A percentile compares a stretch with the other conserved stretches of the same genome.
These are phyloP conservation scores for Stictocephala bisonia DNA, from an alignment of 2,888 invertebrate species.

Conservation along the genomic window DNA sequence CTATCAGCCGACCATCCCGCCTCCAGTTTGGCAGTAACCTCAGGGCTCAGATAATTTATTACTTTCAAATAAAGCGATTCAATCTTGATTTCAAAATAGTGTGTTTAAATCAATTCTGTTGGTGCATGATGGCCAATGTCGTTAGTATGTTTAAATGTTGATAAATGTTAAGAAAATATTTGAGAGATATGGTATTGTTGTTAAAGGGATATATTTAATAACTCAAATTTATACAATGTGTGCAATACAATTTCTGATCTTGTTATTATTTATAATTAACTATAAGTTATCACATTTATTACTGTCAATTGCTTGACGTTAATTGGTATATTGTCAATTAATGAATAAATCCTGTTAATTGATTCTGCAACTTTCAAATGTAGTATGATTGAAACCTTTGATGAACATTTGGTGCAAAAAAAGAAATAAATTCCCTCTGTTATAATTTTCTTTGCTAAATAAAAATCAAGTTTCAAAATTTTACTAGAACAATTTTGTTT, in stretches of 20 bases:
- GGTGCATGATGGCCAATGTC: slow-evolving; percentile 5
- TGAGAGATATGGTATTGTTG: not conserved
- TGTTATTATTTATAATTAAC: slow-evolving; percentile 42
- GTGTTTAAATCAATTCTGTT: not conserved
- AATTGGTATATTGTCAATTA: slow-evolving; percentile 39
- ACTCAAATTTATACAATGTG: slow-evolving; percentile 7
- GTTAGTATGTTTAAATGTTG: slow-evolving; percentile 24
- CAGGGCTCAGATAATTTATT: slow-evolving; percentile 13
- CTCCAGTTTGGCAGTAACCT: slow-evolving; percentile 41
- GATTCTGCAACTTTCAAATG: slow-evolving; percentile 60
- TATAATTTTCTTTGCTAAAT: too few relatives aligned
- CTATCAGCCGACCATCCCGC: slow-evolving; percentile 38
- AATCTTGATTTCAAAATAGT: slow-evolving; percentile 1
- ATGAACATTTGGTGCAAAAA: too few relatives aligned
- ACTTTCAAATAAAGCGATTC: not conserved
- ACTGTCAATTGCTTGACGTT: slow-evolving; percentile 39
- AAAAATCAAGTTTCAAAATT: too few relatives aligned
- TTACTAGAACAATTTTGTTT: too few relatives aligned
- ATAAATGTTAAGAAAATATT: not conserved
- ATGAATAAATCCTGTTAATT: slow-evolving; percentile 43
- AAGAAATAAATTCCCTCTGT: too few relatives aligned
- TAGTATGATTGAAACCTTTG: slow-evolving; percentile 66
- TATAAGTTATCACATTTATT: slow-evolving; percentile 21
- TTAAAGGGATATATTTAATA: not conserved
- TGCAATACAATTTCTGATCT: slow-evolving; percentile 34